phyloP scores from a whole-genome alignment of 1,140 invertebrate species.

The Diorhabda sublineata region DNA sequence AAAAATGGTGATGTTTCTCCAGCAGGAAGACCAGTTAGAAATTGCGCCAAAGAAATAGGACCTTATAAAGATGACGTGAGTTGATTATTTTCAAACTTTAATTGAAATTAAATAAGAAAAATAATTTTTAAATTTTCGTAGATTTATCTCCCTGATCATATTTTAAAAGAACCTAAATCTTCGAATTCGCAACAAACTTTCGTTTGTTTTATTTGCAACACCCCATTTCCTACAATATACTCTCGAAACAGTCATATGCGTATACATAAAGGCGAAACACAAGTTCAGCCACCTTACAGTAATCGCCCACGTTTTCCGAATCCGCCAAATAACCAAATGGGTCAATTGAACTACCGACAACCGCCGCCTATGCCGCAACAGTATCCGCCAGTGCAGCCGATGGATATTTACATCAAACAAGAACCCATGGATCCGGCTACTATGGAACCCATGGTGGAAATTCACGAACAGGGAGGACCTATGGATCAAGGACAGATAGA shows the following conservation, averaged over 20 bases:
- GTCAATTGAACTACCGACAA: conserved; percentile 7
- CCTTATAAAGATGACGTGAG: conserved; percentile 34
- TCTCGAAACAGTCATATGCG: conserved; percentile 46
- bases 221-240: conserved; percentile 42
- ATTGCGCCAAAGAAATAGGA: conserved; percentile 38
- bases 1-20: conserved; percentile 33
- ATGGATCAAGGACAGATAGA: background rate
- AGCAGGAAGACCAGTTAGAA: conserved; percentile 36
- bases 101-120: no score
- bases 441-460: conserved; percentile 44
- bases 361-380: conserved; percentile 16
- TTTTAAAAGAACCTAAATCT: conserved; percentile 22
- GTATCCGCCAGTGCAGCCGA: conserved; percentile 14
- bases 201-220: conserved; percentile 42
- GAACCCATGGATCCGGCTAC: conserved; percentile 33
- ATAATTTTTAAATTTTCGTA: background rate
- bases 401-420: conserved; percentile 34
- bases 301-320: background rate
- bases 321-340: background rate
- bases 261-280: conserved; percentile 39
- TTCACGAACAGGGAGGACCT: conserved; percentile 38
- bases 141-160: conserved; percentile 23
- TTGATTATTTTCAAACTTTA: background rate
- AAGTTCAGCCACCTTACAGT: conserved; percentile 4
- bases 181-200: conserved; percentile 27